Percentiles rank a stretch among this genome's conserved stretches.
phyloP scores from a whole-genome alignment of 2,113 vertebrate species.

The Hippocampus zosterae region DNA sequence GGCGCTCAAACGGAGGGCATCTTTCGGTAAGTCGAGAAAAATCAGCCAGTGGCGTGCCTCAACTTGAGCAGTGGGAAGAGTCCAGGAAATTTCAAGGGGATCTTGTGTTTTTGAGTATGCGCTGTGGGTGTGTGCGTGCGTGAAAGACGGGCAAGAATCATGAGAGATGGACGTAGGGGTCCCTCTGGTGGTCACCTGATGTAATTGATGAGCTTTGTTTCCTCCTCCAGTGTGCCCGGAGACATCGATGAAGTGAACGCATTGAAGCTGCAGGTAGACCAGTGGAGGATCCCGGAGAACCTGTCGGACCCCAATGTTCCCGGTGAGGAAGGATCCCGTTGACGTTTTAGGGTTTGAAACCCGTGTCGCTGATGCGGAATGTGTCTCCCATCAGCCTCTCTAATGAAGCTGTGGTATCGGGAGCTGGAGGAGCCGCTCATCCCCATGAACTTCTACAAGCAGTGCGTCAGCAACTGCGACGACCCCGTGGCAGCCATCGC shows the following conservation, averaged over 20 bases:
- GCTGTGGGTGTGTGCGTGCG: conserved; percentile 25
- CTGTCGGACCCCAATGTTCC: conserved; percentile 85
- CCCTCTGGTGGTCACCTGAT: conserved; percentile 55
- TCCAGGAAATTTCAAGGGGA: conserved; percentile 22
- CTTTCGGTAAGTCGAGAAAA: conserved; percentile 77
- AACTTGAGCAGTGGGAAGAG: conserved; percentile 13
- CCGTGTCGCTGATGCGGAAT: background rate
- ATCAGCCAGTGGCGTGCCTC: conserved; percentile 17
- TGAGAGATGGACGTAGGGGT: conserved; percentile 3
- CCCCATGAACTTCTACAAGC: conserved; percentile 83
- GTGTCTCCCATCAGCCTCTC: conserved; percentile 70
- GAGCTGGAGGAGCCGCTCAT: conserved; percentile 88
- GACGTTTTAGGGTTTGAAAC: background rate
- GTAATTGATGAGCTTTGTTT: conserved; percentile 29
- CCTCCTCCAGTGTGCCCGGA: conserved; percentile 78
- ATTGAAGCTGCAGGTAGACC: conserved; percentile 86
- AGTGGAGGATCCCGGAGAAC: conserved; percentile 85
- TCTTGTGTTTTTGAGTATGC: conserved; percentile 16
- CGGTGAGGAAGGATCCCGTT: conserved; percentile 60
- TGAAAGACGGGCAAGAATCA: conserved; percentile 25
- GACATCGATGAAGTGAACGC: conserved; percentile 91
- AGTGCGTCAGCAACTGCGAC: conserved; percentile 84
- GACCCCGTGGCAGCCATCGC: conserved; percentile 80
- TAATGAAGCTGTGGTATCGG: conserved; percentile 89
- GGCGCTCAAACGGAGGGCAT: conserved; percentile 86